Base-by-base conservation (phyloP, 2,888 invertebrate species). In the Drosophila cracens region DNA sequence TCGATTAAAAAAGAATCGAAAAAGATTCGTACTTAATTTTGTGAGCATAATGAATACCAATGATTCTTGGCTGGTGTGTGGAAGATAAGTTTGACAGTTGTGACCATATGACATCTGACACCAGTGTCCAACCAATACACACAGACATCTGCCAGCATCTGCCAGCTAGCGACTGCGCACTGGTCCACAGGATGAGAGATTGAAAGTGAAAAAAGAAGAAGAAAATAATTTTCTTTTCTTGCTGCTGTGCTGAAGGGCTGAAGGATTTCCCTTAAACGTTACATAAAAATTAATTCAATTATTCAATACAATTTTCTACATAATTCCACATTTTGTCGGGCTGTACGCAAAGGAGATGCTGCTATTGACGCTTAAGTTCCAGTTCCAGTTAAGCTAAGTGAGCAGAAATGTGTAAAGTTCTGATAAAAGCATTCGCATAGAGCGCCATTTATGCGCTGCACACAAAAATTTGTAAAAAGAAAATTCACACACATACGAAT, bases 201-300 rank as follows among this genome's bases (percentile, higher is more conserved):
- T 59, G 38, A 53, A 21, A 27, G 38, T n/a, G 52, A 40, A 43
- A 59, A 51, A 63, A 70, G 53, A 40, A 43, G 54, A 56, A 27
- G 68, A 46, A 63, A 60, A 56, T 18, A 68, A 75, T 76, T 88
- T 88, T 88, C 87, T 86, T 81, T 84, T 86, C 89, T 65, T 62
- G 68, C 78, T 76, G 76, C 65, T 65, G 69, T 67, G 74, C 88
- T 83, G 69, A 51, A 40, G 68, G 68, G 69, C 75, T 75, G 70
- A 75, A 67, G 69, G 68, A 78, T 78, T 86, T 66, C 57, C 53
- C 36, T 49, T 46, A 38, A 52, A 76, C 64, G 89, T 84, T 84
- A 88, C 83, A 84, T 84, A 84, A 83, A 83, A 83, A 57, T 79
- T n/a, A n/a, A n/a, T 78, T 62, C 58, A 57, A 69, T 48, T 51